Evolutionary conservation across 2,113 vertebrate species (phyloP), one percentile per base, ranked within the genome.

Genomic region (Ornithorhynchus anatinus): DNA sequence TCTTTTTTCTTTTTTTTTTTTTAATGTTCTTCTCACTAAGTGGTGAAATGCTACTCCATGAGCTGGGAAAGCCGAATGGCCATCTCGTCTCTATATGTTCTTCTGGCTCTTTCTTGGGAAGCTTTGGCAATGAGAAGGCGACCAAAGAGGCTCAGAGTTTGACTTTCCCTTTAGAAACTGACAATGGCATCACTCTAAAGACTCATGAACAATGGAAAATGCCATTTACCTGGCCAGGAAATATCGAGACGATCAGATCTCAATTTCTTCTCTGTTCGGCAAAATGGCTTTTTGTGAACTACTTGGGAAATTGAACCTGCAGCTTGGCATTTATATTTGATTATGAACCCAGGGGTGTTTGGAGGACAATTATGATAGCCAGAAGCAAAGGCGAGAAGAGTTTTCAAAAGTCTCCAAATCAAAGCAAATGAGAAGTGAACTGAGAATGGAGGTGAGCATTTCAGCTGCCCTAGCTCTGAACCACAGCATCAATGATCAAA

Each of bases 401-500:
- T 20, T 11, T 15, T 2, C 1, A 6, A 8, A 42, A 19, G 5
- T 15, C 20, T 11, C 3, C 1, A 1, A 13, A 2, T 0, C 0
- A 10, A 10, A 12, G 14, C 36, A 6, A 8, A 1, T 5, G 0
- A 0, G 36, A 60, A 12, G 38, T 12, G 9, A 11, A 35, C 1
- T 1, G n/a, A 10, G n/a, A 1, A 12, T 10, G 8, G 9, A 16
- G 47, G 14, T 6, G 10, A 11, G 14, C 23, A 7, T 25, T 29
- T 29, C 45, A 17, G 15, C 19, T 14, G 29, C 25, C 15, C 25
- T 5, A 3, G 7, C 20, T 20, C n/a, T 10, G 6, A 20, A 48
- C 37, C 33, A 19, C 5, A 3, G 15, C 23, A 8, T 12, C 35
- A 2, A 40, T 29, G 0, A 11, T n/a, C 20, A 6, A 22, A 22